A percentile compares a stretch with the other conserved stretches of the same genome.
Conservation (phyloP, 1,140 invertebrate species). For the Laupala kohalensis region DNA sequence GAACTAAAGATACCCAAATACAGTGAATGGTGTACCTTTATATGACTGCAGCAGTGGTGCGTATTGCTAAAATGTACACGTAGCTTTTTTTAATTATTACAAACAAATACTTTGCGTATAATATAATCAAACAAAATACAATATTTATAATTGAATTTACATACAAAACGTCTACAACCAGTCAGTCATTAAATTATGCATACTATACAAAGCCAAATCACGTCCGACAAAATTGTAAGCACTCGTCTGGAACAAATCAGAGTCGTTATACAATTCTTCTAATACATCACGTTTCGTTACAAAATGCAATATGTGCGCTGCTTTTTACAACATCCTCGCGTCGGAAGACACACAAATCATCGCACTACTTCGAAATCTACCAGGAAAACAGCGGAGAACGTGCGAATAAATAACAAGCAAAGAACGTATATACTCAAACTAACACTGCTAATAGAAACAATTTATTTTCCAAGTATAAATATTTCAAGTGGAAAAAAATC, state of each 20-base stretch:
- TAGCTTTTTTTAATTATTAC: not conserved
- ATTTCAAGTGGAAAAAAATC: too few species aligned
- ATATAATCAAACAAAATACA: not conserved
- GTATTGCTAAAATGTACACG: not conserved
- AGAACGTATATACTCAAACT: too few species aligned
- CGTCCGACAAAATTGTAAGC: not conserved
- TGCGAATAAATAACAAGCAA: too few species aligned
- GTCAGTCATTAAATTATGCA: not conserved
- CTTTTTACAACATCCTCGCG: not conserved
- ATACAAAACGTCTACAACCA: not conserved
- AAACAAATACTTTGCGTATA: not conserved
- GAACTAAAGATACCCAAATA: not conserved
- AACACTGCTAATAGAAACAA: too few species aligned
- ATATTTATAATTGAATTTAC: not conserved
- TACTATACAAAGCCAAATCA: not conserved
- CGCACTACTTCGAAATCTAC: too few species aligned
- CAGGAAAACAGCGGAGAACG: too few species aligned
- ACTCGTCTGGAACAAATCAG: not conserved
- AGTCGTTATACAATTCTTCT: not conserved
- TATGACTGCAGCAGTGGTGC: not conserved
- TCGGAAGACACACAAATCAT: not conserved
- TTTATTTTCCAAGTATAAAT: too few species aligned
- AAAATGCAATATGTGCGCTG: not conserved
- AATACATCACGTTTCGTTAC: not conserved
- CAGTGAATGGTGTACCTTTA: not conserved